Evolutionary conservation across 1,140 invertebrate genomes (phyloP), one percentile per base, ranked within the genome.

Genomic region (Paraescarpia echinospica): DNA sequence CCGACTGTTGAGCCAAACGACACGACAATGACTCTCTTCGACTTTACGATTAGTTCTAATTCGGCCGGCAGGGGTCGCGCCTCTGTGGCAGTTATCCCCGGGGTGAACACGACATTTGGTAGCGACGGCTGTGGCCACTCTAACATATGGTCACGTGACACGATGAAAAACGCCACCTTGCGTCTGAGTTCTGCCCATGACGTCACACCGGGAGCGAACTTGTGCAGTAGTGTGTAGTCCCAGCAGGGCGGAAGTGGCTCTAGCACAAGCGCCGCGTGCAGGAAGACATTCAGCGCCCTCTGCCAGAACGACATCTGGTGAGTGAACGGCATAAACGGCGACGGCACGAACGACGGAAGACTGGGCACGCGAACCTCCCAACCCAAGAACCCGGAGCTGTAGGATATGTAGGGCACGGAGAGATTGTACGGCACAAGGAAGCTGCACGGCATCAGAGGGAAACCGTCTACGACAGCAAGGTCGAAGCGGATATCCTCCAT

Each of bases 271-370:
- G 12, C 14, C 34, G 18, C 27, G 4, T 48, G 35, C 34, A 34
- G 33, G 18, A 35, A 34, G 31, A 59, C 31, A 35, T 90, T 91
- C n/a, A 35, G 33, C 92, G 35, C 33, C n/a, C 89, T 35, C 34
- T 41, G 88, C 35, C 48, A 91, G 34, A 91, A 92, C 35, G 89
- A 92, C 48, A 91, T 92, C 35, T 33, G 35, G 89, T 12, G 6
- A 12, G 89, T 51, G 89, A 35, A 89, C n/a, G 33, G 31, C 5
- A 41, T 91, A 14, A 91, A 33, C 89, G 35, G 88, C 33, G 31
- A 34, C 33, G 92, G 89, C 12, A 89, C 92, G 88, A 92, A 92
- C 48, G 92, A 93, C 5, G 92, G 92, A 1, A 93, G 6, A 9
- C 14, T 35, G 22, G 90, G 92, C 18, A 59, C 9, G 31, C 91